Evolutionary conservation across 2,797 vertebrate genomes (phyloP).

Genomic region (Fistularia commersonii): DNA sequence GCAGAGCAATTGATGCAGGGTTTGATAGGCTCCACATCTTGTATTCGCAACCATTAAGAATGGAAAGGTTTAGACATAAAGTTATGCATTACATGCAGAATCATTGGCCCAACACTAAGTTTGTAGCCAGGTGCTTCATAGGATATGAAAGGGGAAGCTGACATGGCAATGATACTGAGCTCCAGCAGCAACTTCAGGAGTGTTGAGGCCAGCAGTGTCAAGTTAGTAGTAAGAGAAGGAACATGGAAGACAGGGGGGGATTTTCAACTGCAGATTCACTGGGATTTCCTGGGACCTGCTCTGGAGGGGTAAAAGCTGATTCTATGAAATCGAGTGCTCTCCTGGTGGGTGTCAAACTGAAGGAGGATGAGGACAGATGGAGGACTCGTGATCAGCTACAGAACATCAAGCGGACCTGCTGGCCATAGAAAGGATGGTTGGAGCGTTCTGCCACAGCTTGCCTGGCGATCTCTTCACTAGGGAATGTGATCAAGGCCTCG

Average conservation of each 20-base stretch:
- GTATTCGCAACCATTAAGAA: constrained; percentile 28
- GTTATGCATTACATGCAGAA: constrained; percentile 15
- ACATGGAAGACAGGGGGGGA: neutral
- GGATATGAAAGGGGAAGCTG: constrained; percentile 3
- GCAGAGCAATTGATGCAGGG: constrained; percentile 21
- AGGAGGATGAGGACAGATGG: constrained; percentile 2
- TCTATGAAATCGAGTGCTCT: constrained; percentile 2
- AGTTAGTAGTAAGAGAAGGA: neutral
- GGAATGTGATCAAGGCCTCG: constrained; percentile 85
- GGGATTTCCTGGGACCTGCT: constrained; percentile 5
- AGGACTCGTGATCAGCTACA: constrained; percentile 63
- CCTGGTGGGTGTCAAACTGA: constrained; percentile 2
- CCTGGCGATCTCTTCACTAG: constrained; percentile 79
- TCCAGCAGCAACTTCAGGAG: constrained; percentile 35
- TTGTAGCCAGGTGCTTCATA: constrained; percentile 14
- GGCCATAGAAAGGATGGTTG: constrained; percentile 77
- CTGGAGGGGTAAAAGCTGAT: neutral
- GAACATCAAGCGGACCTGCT: constrained; percentile 74
- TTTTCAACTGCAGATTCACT: constrained; percentile 3
- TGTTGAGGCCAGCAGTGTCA: constrained; percentile 18
- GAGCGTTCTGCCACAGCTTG: constrained; percentile 80
- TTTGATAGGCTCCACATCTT: constrained; percentile 16
- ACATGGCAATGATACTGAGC: no score
- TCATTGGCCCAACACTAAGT: constrained; percentile 3
- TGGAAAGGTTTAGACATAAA: constrained; percentile 20